phyloP scores from a whole-genome alignment of 2,888 invertebrate genomes.

The Hesperia comma region DNA sequence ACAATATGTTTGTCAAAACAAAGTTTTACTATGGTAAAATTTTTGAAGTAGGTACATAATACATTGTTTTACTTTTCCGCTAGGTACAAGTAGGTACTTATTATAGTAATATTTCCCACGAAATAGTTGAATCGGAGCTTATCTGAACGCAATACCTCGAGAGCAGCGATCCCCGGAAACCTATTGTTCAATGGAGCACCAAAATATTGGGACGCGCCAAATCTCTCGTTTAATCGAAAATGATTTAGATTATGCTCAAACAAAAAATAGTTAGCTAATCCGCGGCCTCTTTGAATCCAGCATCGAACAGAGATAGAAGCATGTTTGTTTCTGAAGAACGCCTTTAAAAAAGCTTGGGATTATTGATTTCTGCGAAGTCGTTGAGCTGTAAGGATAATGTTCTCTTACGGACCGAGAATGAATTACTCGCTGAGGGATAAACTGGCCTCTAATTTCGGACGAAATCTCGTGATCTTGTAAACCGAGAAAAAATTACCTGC shows the following conservation, averaged over 20 bases:
- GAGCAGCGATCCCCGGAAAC: constrained; percentile 70
- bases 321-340: constrained; percentile 75
- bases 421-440: constrained; percentile 80
- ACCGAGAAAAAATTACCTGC: constrained; percentile 68
- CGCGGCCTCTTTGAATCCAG: constrained; percentile 78
- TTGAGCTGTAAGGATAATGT: constrained; percentile 73
- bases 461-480: constrained; percentile 58
- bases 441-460: constrained; percentile 74
- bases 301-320: constrained; percentile 57
- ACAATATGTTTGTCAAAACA: constrained; percentile 26
- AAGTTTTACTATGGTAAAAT: constrained; percentile 10
- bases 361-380: constrained; percentile 78
- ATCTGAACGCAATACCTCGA: constrained; percentile 66
- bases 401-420: constrained; percentile 71
- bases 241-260: constrained; percentile 72
- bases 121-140: constrained; percentile 64
- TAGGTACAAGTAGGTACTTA: constrained; percentile 8
- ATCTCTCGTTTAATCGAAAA: constrained; percentile 74
- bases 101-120: constrained; percentile 53
- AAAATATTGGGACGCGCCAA: constrained; percentile 69
- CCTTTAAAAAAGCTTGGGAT: constrained; percentile 75
- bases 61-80: constrained; percentile 11
- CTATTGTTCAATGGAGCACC: constrained; percentile 67
- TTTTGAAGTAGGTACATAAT: neutral
- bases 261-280: constrained; percentile 73